Evolutionary conservation across 2,113 vertebrate species (phyloP), one percentile per base, ranked within the genome.

Genomic region (Spea bombifrons): DNA sequence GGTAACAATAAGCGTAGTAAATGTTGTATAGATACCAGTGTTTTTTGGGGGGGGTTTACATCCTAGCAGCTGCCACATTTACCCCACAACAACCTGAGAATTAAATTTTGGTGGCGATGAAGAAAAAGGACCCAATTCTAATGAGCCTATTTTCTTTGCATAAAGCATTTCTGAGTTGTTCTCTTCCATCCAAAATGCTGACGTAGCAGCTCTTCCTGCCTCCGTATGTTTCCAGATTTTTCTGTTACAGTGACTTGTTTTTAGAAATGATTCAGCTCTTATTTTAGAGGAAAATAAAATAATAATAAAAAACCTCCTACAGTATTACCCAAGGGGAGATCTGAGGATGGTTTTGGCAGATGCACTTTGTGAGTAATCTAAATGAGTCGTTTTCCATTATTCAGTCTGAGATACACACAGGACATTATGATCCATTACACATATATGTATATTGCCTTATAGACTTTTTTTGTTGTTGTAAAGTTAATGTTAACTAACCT

Each of bases 251-350:
- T 74, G 45, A 74, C 71, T 80, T 80, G 71, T 80, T 80, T 77
- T 80, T 73, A 80, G 78, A 74, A 73, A 74, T 80, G 78, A 80
- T 68, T 80, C 78, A 80, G 78, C 71, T 80, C n/a, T 80, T 80
- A 80, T 80, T 80, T 74, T 68, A 80, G 52, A 47, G 52, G 78
- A 74, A 80, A 63, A 74, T 61, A 61, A 45, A 30, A 57, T 52
- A 80, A 79, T 55, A 30, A 68, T 55, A 80, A 73, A 74, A 74
- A 66, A 49, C 65, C 78, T 74, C 78, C 78, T 61, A 80, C 78
- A 68, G 71, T 45, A 68, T 73, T 74, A 80, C 52, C 65, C 64
- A 80, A 68, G 78, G 55, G 17, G 71, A 73, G 70, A 45, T 59
- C 57, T 79, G 52, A 80, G 71, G 63, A 74, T 80, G 64, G 43